These are phyloP conservation scores for Drosophila quinaria DNA, from an alignment of 2,888 invertebrate genomes.

Conservation along the genomic window DNA sequence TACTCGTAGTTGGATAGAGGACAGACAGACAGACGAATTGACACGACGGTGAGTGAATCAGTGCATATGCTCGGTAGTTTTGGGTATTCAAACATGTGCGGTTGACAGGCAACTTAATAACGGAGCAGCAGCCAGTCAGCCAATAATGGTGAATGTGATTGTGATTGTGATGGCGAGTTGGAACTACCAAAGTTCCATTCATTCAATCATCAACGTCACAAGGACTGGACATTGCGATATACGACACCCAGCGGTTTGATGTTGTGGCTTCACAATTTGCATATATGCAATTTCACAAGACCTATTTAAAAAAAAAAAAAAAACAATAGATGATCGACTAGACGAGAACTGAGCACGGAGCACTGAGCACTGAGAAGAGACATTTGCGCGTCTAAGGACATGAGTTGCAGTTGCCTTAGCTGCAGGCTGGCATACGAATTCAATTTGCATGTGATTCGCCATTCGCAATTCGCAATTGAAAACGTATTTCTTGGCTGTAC, in stretches of 20 bases:
- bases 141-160: conserved; percentile 2
- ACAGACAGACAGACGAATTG: neutral
- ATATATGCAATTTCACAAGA: conserved; percentile 4
- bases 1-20: neutral
- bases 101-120: conserved; percentile 35
- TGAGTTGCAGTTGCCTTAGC: neutral
- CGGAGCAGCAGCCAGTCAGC: conserved; percentile 5
- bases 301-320: conserved; percentile 8
- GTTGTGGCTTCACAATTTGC: conserved; percentile 28
- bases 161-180: neutral
- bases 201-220: conserved; percentile 8
- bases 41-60: conserved; percentile 13
- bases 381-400: conserved; percentile 4
- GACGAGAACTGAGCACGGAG: neutral
- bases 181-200: conserved; percentile 22
- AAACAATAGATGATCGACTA: conserved; percentile 16
- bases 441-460: conserved; percentile 21
- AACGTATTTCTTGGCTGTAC: neutral
- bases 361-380: neutral
- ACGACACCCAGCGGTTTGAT: conserved; percentile 13
- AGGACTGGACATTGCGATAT: conserved; percentile 3
- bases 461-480: neutral
- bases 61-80: conserved; percentile 35
- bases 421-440: conserved; percentile 18
- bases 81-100: conserved; percentile 31